phyloP scores from a whole-genome alignment of 1,140 invertebrate species.

The Luehdorfia chinensis region DNA sequence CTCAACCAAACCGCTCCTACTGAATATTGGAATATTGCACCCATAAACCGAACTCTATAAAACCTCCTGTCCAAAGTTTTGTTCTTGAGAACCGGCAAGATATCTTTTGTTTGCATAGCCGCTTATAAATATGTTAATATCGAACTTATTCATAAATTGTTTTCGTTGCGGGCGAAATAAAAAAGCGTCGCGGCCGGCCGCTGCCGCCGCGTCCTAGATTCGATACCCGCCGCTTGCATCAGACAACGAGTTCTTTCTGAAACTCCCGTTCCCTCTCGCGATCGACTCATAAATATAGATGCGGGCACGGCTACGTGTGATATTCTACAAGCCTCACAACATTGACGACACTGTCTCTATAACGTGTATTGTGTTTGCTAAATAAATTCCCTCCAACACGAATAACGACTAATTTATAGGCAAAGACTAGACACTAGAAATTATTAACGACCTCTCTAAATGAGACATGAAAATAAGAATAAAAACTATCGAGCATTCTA shows the following conservation, averaged over 20 bases:
- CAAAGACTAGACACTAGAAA: no score
- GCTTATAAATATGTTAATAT: constrained; percentile 68
- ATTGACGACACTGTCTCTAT: neutral
- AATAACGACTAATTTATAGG: no score
- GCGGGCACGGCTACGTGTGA: constrained; percentile 11
- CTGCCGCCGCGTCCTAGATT: constrained; percentile 1
- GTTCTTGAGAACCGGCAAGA: constrained; percentile 26
- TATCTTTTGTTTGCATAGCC: constrained; percentile 56
- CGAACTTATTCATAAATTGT: constrained; percentile 63
- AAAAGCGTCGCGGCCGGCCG: neutral
- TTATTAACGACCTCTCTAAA: no score
- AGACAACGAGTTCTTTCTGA: neutral
- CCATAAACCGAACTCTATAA: constrained; percentile 61
- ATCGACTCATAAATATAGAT: constrained; percentile 11
- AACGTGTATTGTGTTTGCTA: no score
- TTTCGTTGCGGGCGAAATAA: constrained; percentile 48
- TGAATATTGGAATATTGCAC: constrained; percentile 65
- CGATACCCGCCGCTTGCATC: neutral
- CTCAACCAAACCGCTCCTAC: constrained; percentile 66
- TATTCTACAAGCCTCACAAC: constrained; percentile 1
- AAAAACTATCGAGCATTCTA: no score
- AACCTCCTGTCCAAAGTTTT: constrained; percentile 11
- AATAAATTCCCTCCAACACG: no score
- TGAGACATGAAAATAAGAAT: no score
- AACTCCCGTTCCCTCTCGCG: neutral